Conservation (phyloP, 2,797 vertebrate genomes). For the Vespertilio murinus region DNA sequence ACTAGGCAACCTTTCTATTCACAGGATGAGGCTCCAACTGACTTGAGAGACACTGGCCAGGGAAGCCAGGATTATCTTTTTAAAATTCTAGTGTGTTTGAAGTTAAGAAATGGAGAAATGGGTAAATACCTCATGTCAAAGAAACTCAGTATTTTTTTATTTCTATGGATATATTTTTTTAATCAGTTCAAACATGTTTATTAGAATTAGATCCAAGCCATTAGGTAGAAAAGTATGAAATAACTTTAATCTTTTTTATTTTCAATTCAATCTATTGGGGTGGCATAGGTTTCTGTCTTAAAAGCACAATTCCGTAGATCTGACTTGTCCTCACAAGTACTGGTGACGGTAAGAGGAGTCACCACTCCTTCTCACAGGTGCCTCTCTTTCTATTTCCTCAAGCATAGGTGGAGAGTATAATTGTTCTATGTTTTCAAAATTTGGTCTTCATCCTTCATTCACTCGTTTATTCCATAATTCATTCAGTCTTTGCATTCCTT, state of each 20-base stretch:
- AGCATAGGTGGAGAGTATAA: background rate
- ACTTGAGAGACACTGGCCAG: background rate
- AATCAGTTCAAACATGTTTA: background rate
- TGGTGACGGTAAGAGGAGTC: background rate
- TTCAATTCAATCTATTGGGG: background rate
- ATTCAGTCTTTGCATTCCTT: background rate
- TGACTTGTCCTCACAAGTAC: background rate
- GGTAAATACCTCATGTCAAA: background rate
- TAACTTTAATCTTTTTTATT: background rate
- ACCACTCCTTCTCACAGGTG: too few relatives aligned
- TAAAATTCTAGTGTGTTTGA: background rate
- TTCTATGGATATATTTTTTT: background rate
- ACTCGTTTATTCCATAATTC: background rate
- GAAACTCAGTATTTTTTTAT: background rate
- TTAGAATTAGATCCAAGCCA: background rate
- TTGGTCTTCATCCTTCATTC: background rate
- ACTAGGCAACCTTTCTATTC: background rate
- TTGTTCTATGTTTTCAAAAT: background rate
- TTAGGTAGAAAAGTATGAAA: background rate
- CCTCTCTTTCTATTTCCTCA: background rate
- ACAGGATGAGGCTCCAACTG: background rate
- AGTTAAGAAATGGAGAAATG: background rate
- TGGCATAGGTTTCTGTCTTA: background rate
- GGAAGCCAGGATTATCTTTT: background rate
- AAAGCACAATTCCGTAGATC: background rate